Conservation (phyloP, 2,113 vertebrate genomes). For the Brienomyrus longianalis region DNA sequence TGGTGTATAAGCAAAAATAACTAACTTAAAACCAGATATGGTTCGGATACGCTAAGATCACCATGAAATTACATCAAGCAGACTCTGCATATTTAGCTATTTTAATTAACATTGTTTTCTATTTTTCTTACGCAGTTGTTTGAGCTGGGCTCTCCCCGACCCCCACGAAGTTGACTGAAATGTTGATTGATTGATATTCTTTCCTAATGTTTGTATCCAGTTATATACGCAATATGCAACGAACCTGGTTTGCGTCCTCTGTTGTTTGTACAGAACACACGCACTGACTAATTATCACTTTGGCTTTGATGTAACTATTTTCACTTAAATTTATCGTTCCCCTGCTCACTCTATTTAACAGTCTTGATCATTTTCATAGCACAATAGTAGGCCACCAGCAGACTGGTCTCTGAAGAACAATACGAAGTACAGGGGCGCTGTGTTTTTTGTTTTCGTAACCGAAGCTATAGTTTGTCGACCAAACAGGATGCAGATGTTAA, state of each 20-base stretch:
- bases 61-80: background rate
- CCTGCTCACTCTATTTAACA: background rate
- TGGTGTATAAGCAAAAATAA: background rate
- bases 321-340: background rate
- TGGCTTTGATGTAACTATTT: background rate
- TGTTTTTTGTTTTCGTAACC: slow-evolving; percentile 28
- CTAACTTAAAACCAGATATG: background rate
- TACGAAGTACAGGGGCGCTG: slow-evolving; percentile 40
- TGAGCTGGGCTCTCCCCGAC: background rate
- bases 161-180: background rate
- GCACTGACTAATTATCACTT: background rate
- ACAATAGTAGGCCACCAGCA: background rate
- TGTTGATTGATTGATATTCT: background rate
- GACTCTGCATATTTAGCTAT: background rate
- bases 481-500: slow-evolving; percentile 55
- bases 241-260: background rate
- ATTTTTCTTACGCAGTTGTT: background rate
- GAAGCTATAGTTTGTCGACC: slow-evolving; percentile 46
- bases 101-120: background rate
- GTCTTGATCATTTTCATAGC: background rate
- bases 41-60: background rate
- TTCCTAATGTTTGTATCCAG: background rate
- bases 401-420: background rate
- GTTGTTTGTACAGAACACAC: background rate
- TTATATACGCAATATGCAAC: background rate